Conservation (phyloP, 1,140 invertebrate species). For the Dolichoris vasculosae region DNA sequence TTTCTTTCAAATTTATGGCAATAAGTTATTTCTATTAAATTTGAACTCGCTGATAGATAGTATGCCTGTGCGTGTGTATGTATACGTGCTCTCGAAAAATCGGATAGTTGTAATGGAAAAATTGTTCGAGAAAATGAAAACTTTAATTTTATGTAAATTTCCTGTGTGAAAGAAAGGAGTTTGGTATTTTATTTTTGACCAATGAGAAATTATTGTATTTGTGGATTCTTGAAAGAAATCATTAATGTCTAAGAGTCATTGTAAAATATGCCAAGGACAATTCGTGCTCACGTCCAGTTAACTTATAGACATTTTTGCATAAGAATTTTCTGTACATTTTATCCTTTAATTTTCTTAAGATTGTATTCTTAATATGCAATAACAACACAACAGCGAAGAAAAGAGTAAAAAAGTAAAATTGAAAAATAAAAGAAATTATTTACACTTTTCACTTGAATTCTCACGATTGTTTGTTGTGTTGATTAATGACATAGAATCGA, state of each 20-base stretch:
- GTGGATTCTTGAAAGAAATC: conserved; percentile 44
- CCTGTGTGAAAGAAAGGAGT: conserved; percentile 26
- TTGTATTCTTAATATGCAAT: conserved; percentile 60
- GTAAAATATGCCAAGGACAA: conserved; percentile 66
- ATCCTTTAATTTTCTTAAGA: conserved; percentile 70
- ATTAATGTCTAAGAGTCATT: conserved; percentile 50
- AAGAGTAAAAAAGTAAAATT: conserved; percentile 43
- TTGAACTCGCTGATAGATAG: neutral
- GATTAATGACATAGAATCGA: conserved; percentile 52
- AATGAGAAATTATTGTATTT: conserved; percentile 42
- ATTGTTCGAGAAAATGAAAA: conserved; percentile 1
- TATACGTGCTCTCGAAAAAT: neutral
- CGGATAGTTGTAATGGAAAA: conserved; percentile 2
- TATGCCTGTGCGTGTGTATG: neutral
- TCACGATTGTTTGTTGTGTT: conserved; percentile 46
- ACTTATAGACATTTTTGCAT: conserved; percentile 69
- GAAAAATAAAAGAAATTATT: conserved; percentile 21
- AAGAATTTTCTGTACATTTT: conserved; percentile 74
- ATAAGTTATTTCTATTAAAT: conserved; percentile 22
- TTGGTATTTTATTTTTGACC: conserved; percentile 50
- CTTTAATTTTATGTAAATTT: conserved; percentile 45
- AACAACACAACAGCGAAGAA: conserved; percentile 53
- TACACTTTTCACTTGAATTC: conserved; percentile 42
- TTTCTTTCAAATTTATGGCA: conserved; percentile 15
- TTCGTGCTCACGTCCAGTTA: conserved; percentile 63